phyloP scores from a whole-genome alignment of 1,140 invertebrate genomes.

The Conus ventricosus region DNA sequence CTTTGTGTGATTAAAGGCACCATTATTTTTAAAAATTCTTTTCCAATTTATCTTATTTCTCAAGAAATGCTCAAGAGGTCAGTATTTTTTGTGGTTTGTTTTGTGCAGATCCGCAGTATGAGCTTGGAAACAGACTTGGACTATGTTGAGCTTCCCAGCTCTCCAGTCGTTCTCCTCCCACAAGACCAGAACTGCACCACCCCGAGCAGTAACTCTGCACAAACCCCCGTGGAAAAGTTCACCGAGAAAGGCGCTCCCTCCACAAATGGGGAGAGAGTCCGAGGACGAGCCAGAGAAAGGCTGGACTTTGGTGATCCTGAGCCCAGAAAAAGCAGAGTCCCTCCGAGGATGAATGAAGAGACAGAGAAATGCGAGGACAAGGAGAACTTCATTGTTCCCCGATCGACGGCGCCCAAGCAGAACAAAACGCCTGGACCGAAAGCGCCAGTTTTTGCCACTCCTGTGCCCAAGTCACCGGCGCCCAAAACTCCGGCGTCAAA shows the following conservation, averaged over 20 bases:
- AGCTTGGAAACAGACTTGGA: constrained; percentile 43
- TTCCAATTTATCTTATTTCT: no score
- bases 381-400: constrained; percentile 70
- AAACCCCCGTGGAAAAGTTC: not conserved
- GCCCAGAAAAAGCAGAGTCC: constrained; percentile 35
- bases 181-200: constrained; percentile 25
- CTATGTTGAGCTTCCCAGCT: constrained; percentile 39
- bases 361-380: constrained; percentile 57
- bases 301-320: constrained; percentile 52
- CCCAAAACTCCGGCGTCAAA: constrained; percentile 28
- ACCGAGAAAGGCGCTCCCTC: not conserved
- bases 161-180: constrained; percentile 41
- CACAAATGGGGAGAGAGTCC: constrained; percentile 20
- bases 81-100: no score
- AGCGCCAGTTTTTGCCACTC: not conserved
- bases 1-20: no score
- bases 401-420: constrained; percentile 20
- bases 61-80: no score
- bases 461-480: constrained; percentile 5
- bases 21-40: no score
- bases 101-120: constrained; percentile 40
- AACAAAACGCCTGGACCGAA: constrained; percentile 24
- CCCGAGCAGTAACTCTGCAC: not conserved
- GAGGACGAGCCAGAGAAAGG: constrained; percentile 59
- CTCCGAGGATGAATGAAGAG: constrained; percentile 23